These are phyloP conservation scores for Synergus laeviventris DNA, from an alignment of 2,888 invertebrate species.

Conservation along the genomic window DNA sequence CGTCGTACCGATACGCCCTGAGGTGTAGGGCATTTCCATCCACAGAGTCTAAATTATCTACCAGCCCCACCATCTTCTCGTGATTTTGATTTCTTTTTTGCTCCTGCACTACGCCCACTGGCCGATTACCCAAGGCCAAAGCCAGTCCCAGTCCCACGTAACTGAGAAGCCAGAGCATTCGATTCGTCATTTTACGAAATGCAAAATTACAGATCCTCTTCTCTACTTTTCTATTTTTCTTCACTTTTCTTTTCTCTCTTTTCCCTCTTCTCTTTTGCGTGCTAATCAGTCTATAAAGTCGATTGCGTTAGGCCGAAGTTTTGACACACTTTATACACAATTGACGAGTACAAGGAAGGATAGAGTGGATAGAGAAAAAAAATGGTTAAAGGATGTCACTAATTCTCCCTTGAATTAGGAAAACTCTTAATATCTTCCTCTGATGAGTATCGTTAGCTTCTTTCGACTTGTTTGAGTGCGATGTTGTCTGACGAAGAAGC, in stretches of 20 bases:
- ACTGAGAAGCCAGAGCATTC: slow-evolving; percentile 71
- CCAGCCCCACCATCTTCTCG: slow-evolving; percentile 29
- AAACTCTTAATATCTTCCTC: background rate
- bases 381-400: slow-evolving; percentile 45
- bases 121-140: slow-evolving; percentile 68
- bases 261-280: background rate
- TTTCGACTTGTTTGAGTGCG: slow-evolving; percentile 15
- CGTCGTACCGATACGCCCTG: slow-evolving; percentile 44
- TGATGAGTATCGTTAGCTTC: background rate
- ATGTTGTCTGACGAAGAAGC: slow-evolving; percentile 9
- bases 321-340: background rate
- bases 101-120: slow-evolving; percentile 59
- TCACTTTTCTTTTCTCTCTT: background rate
- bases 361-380: slow-evolving; percentile 35
- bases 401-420: slow-evolving; percentile 5
- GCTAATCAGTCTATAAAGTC: slow-evolving; percentile 8
- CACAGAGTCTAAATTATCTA: slow-evolving; percentile 58
- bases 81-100: slow-evolving; percentile 37
- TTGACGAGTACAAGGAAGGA: slow-evolving; percentile 38
- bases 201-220: background rate
- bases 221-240: background rate
- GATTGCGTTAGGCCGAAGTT: slow-evolving; percentile 37
- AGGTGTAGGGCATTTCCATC: slow-evolving; percentile 66
- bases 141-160: slow-evolving; percentile 72
- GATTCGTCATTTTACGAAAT: slow-evolving; percentile 66